Evolutionary conservation across 1,140 invertebrate genomes (phyloP).

Genomic region (Antheraea mylitta): DNA sequence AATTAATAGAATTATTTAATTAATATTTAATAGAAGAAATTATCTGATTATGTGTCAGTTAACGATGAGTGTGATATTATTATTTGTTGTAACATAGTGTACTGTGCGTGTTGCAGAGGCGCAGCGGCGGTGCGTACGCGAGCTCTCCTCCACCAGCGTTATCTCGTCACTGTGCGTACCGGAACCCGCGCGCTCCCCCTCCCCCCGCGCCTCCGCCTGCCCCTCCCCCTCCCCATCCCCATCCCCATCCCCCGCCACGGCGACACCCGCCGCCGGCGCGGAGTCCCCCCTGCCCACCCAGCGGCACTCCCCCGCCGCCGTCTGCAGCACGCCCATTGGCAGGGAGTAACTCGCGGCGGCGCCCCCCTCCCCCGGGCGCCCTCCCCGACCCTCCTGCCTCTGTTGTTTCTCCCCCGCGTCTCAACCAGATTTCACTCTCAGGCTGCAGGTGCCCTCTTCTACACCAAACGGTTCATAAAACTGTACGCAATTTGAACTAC

Average conservation of each 20-base stretch:
- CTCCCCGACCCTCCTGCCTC: not conserved
- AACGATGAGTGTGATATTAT: too few species aligned
- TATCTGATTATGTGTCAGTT: too few species aligned
- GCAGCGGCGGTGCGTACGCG: slow-evolving; percentile 64
- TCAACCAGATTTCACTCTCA: not conserved
- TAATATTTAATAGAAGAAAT: too few species aligned
- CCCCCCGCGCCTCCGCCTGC: not conserved
- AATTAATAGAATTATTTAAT: too few species aligned
- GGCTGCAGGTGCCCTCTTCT: too few species aligned
- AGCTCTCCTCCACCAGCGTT: slow-evolving; percentile 58
- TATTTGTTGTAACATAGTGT: not conserved
- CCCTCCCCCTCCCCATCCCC: slow-evolving; percentile 40
- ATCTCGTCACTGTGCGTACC: slow-evolving; percentile 50
- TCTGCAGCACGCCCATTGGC: slow-evolving; percentile 60
- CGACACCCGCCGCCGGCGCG: too few species aligned
- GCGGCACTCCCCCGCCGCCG: slow-evolving; percentile 41
- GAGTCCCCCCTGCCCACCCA: too few species aligned
- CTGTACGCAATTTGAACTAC: too few species aligned
- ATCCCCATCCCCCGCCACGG: too few species aligned
- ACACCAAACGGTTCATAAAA: too few species aligned
- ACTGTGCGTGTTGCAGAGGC: slow-evolving; percentile 47
- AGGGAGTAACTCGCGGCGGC: slow-evolving; percentile 42
- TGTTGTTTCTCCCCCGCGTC: not conserved
- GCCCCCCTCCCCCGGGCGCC: not conserved
- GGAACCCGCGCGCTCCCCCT: not conserved